Evolutionary conservation across 2,888 invertebrate species (phyloP).

Genomic region (Rotaria sp.): DNA sequence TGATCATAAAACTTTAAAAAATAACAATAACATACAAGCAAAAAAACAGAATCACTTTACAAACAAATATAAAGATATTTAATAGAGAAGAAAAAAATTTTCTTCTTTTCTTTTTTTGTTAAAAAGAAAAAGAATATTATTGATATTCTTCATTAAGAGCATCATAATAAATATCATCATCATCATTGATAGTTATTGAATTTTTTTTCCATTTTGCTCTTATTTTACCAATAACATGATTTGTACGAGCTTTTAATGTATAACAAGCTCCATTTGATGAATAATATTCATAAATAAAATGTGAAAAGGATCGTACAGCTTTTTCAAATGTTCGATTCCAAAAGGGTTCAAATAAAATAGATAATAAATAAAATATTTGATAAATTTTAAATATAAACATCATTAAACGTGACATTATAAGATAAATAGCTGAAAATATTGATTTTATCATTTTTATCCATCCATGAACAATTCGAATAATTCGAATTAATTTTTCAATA

Average conservation of each 20-base stretch:
- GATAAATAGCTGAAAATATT: background rate
- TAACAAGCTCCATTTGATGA: background rate
- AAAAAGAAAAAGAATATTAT: background rate
- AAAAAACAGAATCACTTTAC: background rate
- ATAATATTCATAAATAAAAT: background rate
- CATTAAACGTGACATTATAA: background rate
- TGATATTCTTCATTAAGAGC: background rate
- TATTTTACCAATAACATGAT: background rate
- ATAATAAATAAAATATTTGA: background rate
- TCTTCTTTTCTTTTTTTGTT: background rate
- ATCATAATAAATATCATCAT: background rate
- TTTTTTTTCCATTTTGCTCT: background rate
- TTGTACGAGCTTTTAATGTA: background rate
- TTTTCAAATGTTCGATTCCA: background rate
- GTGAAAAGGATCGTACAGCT: background rate
- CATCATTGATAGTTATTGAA: background rate
- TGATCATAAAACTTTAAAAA: background rate
- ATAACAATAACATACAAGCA: background rate
- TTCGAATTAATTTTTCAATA: background rate
- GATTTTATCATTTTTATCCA: background rate
- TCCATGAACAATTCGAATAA: background rate
- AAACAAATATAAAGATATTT: background rate
- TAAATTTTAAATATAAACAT: background rate
- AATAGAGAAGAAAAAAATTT: background rate
- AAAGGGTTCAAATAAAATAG: background rate